Percentiles rank a stretch among this genome's conserved stretches.
phyloP scores from a whole-genome alignment of 2,797 vertebrate genomes.

The Phrynocephalus guinanensis region DNA sequence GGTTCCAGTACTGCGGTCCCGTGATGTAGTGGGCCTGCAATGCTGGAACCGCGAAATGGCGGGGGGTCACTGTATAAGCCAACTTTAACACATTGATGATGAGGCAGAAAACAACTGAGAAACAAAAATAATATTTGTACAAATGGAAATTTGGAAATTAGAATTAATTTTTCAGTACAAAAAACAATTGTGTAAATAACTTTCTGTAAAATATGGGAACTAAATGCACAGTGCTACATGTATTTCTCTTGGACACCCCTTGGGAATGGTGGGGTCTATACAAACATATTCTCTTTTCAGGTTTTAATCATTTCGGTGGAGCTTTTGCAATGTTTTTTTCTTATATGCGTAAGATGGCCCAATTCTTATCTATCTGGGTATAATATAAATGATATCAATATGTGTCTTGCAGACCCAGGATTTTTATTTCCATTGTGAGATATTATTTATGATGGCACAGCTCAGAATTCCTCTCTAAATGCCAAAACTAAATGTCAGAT shows the following conservation, averaged over 20 bases:
- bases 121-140: too few species aligned
- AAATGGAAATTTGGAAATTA: neutral
- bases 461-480: conserved; percentile 29
- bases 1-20: too few species aligned
- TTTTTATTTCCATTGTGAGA: conserved; percentile 3
- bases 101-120: too few species aligned
- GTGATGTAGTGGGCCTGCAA: too few species aligned
- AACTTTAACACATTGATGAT: too few species aligned
- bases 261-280: neutral
- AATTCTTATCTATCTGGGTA: neutral
- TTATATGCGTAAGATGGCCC: neutral
- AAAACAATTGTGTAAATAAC: neutral
- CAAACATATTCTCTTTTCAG: neutral
- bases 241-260: neutral
- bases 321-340: neutral
- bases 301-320: neutral
- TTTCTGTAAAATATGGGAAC: neutral
- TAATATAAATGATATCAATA: neutral
- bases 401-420: conserved; percentile 9
- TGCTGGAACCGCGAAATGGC: too few species aligned
- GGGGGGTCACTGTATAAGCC: too few species aligned
- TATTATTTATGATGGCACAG: conserved; percentile 27
- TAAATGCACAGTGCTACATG: neutral
- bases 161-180: neutral
- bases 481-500: conserved; percentile 20